phyloP scores from a whole-genome alignment of 2,113 vertebrate genomes.

The Paracanthobrama guichenoti region DNA sequence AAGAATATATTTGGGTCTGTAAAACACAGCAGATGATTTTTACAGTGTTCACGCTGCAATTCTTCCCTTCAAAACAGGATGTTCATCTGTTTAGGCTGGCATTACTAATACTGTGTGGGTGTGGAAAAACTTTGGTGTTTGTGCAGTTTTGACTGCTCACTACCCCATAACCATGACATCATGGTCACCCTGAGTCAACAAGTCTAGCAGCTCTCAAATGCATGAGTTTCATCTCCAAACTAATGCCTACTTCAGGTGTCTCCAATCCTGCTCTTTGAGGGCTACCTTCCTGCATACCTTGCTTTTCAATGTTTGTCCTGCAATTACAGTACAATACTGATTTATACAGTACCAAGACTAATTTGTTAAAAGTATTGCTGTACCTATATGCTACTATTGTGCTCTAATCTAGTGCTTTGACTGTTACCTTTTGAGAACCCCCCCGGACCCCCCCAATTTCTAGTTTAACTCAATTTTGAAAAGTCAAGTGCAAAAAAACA shows the following conservation, averaged over 20 bases:
- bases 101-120: conserved; percentile 25
- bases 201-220: neutral
- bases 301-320: neutral
- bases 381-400: neutral
- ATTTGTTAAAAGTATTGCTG: neutral
- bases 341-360: neutral
- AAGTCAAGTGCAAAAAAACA: neutral
- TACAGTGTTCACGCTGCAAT: neutral
- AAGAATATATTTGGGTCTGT: neutral
- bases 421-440: neutral
- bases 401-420: neutral
- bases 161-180: conserved; percentile 30
- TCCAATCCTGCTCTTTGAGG: no score
- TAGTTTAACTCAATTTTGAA: neutral
- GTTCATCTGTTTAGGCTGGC: neutral
- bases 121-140: conserved; percentile 5
- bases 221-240: neutral
- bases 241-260: neutral
- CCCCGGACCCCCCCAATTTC: no score
- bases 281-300: no score
- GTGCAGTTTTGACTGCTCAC: conserved; percentile 20
- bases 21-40: neutral
- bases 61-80: neutral
- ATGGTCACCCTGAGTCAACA: conserved; percentile 43
- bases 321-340: neutral